Evolutionary conservation across 2,113 vertebrate genomes (phyloP).

Genomic region (Otus sunia): DNA sequence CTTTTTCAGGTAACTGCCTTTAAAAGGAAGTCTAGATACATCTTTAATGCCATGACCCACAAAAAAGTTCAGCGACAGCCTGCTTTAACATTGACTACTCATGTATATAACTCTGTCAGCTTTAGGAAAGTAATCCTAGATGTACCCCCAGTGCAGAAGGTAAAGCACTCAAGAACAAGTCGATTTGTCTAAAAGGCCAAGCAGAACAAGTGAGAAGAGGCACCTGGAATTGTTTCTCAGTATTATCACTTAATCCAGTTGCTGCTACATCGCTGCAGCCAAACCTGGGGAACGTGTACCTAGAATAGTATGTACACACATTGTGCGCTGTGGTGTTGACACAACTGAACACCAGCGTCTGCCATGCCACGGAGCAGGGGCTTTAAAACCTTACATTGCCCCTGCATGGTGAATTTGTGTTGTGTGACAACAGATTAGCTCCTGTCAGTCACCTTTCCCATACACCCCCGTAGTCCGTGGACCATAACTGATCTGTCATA

Average conservation of each 20-base stretch:
- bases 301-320: accelerated
- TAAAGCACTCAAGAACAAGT: neutral
- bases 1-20: neutral
- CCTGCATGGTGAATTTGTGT: neutral
- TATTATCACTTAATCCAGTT: neutral
- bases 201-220: neutral
- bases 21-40: neutral
- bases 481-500: neutral
- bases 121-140: neutral
- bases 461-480: accelerated
- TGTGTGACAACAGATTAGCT: neutral
- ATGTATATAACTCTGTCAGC: neutral
- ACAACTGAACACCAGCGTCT: neutral
- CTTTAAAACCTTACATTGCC: neutral
- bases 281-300: accelerated
- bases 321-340: accelerated
- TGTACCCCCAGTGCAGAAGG: neutral
- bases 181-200: neutral
- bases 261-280: neutral
- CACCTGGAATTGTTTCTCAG: neutral
- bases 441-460: neutral
- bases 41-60: neutral
- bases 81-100: neutral
- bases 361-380: neutral
- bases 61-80: neutral